Conservation (phyloP, 2,888 invertebrate species). For the Gandaritis pyraliata region DNA sequence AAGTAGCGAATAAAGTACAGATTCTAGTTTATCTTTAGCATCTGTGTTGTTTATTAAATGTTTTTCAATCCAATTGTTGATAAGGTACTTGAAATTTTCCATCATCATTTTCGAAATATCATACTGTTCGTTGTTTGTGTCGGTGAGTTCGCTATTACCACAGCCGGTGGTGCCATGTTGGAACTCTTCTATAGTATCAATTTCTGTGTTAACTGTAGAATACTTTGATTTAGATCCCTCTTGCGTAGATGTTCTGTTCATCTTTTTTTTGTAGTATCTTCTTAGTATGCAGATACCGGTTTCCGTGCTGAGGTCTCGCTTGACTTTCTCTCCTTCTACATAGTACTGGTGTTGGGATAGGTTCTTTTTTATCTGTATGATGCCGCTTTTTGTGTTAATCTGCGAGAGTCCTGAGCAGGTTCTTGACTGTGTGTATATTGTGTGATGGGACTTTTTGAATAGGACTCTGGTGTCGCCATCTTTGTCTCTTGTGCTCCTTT, state of each 20-base stretch:
- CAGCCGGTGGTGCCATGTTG: slow-evolving; percentile 55
- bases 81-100: slow-evolving; percentile 62
- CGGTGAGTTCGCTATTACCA: slow-evolving; percentile 56
- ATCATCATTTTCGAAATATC: slow-evolving; percentile 62
- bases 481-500: slow-evolving; percentile 45
- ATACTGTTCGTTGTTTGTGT: slow-evolving; percentile 41
- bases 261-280: slow-evolving; percentile 59
- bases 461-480: slow-evolving; percentile 54
- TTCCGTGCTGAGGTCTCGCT: slow-evolving; percentile 70
- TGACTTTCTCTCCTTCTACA: slow-evolving; percentile 52
- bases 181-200: slow-evolving; percentile 53
- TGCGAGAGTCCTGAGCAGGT: slow-evolving; percentile 60
- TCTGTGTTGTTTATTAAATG: slow-evolving; percentile 58
- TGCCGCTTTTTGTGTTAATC: slow-evolving; percentile 50
- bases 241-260: slow-evolving; percentile 48
- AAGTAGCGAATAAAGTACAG: slow-evolving; percentile 61
- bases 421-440: slow-evolving; percentile 55
- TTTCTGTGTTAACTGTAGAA: slow-evolving; percentile 55
- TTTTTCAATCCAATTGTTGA: slow-evolving; percentile 63
- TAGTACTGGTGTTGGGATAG: slow-evolving; percentile 49
- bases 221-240: slow-evolving; percentile 55
- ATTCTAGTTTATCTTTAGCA: slow-evolving; percentile 58
- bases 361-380: slow-evolving; percentile 55
- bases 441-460: slow-evolving; percentile 64
- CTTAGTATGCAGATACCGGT: slow-evolving; percentile 69